A percentile compares a stretch with the other conserved stretches of the same genome.
phyloP scores from a whole-genome alignment of 64 coral and sea anemone genomes.

The Montipora foliosa region DNA sequence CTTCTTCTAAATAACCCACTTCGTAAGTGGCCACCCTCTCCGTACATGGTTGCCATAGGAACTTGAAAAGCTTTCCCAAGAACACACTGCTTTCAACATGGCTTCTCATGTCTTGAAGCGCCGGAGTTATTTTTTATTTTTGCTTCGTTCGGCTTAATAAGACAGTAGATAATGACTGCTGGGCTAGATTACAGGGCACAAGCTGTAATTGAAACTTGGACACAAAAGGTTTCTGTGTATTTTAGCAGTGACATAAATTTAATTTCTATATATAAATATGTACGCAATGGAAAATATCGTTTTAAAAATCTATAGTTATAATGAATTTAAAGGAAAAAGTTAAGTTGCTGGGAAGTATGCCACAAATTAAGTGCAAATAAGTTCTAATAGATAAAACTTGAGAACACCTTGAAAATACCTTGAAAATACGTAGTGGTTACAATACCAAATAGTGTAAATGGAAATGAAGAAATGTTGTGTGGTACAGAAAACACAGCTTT shows the following conservation, averaged over 20 bases:
- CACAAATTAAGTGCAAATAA: background rate
- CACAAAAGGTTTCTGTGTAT: background rate
- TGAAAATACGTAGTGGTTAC: too few relatives aligned
- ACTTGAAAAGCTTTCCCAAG: background rate
- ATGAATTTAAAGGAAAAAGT: conserved; percentile 1
- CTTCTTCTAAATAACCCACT: conserved; percentile 9
- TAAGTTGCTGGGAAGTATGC: background rate
- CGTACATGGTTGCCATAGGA: background rate
- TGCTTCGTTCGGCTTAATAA: background rate
- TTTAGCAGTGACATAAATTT: conserved; percentile 6
- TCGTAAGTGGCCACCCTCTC: too few relatives aligned
- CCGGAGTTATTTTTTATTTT: background rate
- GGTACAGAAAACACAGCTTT: background rate
- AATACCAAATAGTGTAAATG: too few relatives aligned
- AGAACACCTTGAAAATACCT: background rate
- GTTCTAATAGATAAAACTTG: background rate
- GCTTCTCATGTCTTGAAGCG: background rate
- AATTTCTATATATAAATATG: background rate
- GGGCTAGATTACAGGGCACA: background rate
- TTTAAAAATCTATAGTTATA: background rate
- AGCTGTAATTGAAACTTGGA: background rate
- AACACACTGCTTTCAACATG: background rate
- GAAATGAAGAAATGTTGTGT: too few relatives aligned
- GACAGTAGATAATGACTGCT: too few relatives aligned
- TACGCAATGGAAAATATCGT: background rate